Evolutionary conservation across 2,797 vertebrate species (phyloP), one percentile per base, ranked within the genome.

Genomic region (Trachops cirrhosus): DNA sequence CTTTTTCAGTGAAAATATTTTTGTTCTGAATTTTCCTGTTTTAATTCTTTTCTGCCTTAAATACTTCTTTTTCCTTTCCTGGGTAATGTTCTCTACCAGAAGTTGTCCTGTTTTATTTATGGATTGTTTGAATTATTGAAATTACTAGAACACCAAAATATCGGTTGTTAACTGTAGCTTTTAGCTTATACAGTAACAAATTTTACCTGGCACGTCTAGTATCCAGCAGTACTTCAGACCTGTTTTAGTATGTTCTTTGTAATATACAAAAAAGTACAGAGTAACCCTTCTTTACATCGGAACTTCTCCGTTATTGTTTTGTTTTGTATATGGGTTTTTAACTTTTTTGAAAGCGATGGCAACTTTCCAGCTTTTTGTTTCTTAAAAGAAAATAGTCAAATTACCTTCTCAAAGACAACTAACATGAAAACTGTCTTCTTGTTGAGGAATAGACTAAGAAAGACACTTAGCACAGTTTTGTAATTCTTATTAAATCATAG

Each of bases 321-420:
- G 44, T 90, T 84, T 71, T 70, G 32, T 85, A 41, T 34, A 3
- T 34, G 2, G 29, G 29, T 62, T 78, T 62, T 57, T 78, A 92
- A 71, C 26, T 92, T 92, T 94, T 94, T 44, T 75, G 46, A 94
- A 95, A 94, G 12, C 70, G 75, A 2, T 82, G 57, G 48, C 15
- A 41, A 15, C 70, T 86, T 95, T 95, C 22, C 11, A 78, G 6
- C 68, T 73, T 86, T 75, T 83, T 91, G 41, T 75, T 79, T 95
- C 71, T 94, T 54, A 75, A 57, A 86, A 91, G 34, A 64, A 96
- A 95, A 96, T 71, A 85, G 12, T 79, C 34, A 77, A 19, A 85
- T 85, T 87, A 9, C 11, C 10, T 93, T 95, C 89, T 88, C 54
- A 87, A 68, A 96, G n/a, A 14, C 77, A 86, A 59, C 32, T 79